Percentiles rank a stretch among this genome's conserved stretches.
These are phyloP conservation scores for Poeciliopsis turrubarensis DNA, from an alignment of 2,113 vertebrate genomes.

Conservation along the genomic window DNA sequence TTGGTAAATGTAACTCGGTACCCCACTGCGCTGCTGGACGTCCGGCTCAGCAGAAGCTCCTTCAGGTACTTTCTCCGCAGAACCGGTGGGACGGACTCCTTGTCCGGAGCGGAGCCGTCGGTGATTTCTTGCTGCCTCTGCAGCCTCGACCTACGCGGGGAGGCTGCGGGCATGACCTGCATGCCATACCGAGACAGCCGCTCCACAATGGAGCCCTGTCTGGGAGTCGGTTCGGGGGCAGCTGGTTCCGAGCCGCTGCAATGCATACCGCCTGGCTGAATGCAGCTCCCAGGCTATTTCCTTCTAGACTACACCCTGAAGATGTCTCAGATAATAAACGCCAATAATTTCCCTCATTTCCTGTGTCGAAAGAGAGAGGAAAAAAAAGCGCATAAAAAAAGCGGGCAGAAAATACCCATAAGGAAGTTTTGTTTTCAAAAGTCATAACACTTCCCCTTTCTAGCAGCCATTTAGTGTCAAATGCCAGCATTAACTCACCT, in stretches of 20 bases:
- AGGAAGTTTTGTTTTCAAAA: neutral
- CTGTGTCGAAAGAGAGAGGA: slow-evolving; percentile 4
- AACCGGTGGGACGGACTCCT: slow-evolving; percentile 65
- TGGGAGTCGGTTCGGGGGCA: slow-evolving; percentile 30
- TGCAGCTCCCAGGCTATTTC: slow-evolving; percentile 28
- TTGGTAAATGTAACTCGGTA: no score
- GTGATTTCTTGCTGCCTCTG: slow-evolving; percentile 65
- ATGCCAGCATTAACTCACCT: slow-evolving; percentile 35
- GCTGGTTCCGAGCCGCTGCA: slow-evolving; percentile 28
- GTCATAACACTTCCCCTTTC: no score
- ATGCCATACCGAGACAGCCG: slow-evolving; percentile 56
- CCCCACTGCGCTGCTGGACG: slow-evolving; percentile 39
- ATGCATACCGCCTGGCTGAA: slow-evolving; percentile 47
- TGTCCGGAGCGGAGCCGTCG: slow-evolving; percentile 51
- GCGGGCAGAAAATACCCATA: neutral
- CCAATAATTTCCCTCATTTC: neutral
- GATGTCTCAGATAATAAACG: slow-evolving; percentile 10
- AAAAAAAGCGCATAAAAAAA: neutral
- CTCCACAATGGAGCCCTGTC: slow-evolving; percentile 48
- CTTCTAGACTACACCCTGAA: slow-evolving; percentile 43
- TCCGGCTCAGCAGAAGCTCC: slow-evolving; percentile 67
- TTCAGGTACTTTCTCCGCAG: slow-evolving; percentile 78
- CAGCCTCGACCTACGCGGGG: slow-evolving; percentile 70
- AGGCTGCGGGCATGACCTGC: slow-evolving; percentile 58
- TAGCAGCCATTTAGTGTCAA: no score